Conservation (phyloP, 2,113 vertebrate genomes). For the Mandrillus leucophaeus region DNA sequence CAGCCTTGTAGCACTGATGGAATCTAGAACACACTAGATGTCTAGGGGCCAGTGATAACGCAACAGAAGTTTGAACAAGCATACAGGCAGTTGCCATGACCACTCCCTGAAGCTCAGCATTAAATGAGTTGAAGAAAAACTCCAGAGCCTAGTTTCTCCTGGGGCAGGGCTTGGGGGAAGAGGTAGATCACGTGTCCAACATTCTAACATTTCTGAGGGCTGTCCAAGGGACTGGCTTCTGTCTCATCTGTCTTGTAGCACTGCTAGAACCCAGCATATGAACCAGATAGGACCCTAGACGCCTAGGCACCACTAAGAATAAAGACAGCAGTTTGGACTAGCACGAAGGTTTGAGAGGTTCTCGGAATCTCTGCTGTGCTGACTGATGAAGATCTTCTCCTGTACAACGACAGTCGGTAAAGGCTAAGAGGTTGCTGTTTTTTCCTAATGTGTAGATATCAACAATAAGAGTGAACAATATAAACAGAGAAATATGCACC, state of each 20-base stretch:
- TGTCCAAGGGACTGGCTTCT: neutral
- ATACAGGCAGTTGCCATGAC: neutral
- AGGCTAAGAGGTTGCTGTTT: neutral
- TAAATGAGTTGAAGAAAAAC: neutral
- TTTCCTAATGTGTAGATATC: neutral
- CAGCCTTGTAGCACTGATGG: neutral
- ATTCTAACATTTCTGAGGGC: neutral
- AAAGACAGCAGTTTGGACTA: neutral
- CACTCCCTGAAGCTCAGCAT: neutral
- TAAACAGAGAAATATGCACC: neutral
- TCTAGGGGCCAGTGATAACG: neutral
- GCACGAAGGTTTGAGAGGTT: neutral
- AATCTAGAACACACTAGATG: neutral
- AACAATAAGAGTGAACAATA: neutral
- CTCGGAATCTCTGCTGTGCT: neutral
- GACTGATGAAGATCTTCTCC: neutral
- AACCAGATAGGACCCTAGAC: neutral
- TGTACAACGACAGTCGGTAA: neutral
- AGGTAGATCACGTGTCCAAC: neutral
- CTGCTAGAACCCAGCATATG: neutral
- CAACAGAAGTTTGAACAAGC: neutral
- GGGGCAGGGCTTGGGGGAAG: neutral
- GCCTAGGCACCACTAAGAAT: neutral
- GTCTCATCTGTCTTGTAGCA: neutral
- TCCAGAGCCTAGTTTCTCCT: neutral